Percentiles rank a stretch among this genome's conserved stretches.
phyloP scores from a whole-genome alignment of 2,888 invertebrate species.

The Temnothorax rugatulus region DNA sequence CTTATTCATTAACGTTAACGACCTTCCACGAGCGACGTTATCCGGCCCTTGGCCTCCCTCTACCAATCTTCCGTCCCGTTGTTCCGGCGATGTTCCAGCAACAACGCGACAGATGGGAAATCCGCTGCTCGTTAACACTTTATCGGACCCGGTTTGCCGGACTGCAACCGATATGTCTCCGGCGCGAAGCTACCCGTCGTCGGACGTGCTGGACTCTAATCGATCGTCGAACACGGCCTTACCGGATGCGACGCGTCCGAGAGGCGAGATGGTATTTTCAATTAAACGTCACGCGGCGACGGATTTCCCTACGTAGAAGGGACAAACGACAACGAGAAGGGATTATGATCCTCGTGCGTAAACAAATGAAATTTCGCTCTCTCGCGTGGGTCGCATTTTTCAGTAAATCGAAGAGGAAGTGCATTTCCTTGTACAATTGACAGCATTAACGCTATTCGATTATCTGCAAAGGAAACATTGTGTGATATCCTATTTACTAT shows the following conservation, averaged over 20 bases:
- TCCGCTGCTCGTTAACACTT: slow-evolving; percentile 64
- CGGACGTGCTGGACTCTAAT: slow-evolving; percentile 49
- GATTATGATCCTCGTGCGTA: slow-evolving; percentile 36
- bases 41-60: slow-evolving; percentile 44
- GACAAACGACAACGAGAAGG: background rate
- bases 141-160: slow-evolving; percentile 31
- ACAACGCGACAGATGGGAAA: slow-evolving; percentile 48
- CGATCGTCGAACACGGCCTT: slow-evolving; percentile 50
- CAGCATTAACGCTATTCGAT: background rate
- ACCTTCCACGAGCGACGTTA: slow-evolving; percentile 72
- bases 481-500: background rate
- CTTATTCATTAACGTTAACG: slow-evolving; percentile 84
- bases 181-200: slow-evolving; percentile 46
- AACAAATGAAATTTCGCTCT: slow-evolving; percentile 29
- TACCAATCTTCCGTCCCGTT: slow-evolving; percentile 46
- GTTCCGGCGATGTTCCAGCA: slow-evolving; percentile 37
- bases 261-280: slow-evolving; percentile 47
- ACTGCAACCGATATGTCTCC: slow-evolving; percentile 52
- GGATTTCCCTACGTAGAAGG: slow-evolving; percentile 5
- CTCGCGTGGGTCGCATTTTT: background rate
- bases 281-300: slow-evolving; percentile 50
- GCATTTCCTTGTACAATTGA: background rate
- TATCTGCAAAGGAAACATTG: background rate
- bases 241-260: slow-evolving; percentile 42
- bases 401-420: background rate